These are phyloP conservation scores for Opisthocomus hoazin DNA, from an alignment of 2,113 vertebrate species.

Conservation along the genomic window DNA sequence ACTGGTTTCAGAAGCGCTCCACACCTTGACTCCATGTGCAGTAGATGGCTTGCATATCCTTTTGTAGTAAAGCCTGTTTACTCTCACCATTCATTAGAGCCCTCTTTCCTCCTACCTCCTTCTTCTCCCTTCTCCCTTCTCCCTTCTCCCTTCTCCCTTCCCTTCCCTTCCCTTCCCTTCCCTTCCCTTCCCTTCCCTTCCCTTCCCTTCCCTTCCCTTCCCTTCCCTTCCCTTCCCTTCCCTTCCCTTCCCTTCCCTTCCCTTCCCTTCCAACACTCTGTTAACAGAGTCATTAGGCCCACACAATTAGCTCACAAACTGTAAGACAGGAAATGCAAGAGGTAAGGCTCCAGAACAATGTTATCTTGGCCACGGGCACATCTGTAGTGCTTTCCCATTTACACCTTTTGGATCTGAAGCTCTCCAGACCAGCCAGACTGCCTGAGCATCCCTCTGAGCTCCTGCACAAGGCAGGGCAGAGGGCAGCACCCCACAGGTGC, in stretches of 20 bases:
- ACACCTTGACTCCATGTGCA: background rate
- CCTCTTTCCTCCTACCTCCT: background rate
- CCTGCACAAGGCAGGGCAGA: background rate
- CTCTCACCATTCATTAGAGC: background rate
- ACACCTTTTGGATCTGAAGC: background rate
- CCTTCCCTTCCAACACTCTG: too few relatives aligned
- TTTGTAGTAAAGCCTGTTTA: background rate
- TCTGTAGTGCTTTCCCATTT: background rate
- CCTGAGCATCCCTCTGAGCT: background rate
- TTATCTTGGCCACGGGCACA: background rate
- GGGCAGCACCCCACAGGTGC: background rate
- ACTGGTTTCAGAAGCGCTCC: background rate
- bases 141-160: background rate
- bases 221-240: background rate
- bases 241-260: too few relatives aligned
- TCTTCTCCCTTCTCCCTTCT: too few relatives aligned
- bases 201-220: background rate
- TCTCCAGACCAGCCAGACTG: background rate
- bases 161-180: background rate
- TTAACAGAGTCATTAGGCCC: background rate
- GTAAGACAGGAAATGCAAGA: background rate
- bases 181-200: too few relatives aligned
- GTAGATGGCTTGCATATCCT: background rate
- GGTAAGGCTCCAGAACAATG: background rate
- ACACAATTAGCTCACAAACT: background rate